These are phyloP conservation scores for Eupithecia tripunctaria DNA, from an alignment of 2,888 invertebrate species.

Conservation along the genomic window DNA sequence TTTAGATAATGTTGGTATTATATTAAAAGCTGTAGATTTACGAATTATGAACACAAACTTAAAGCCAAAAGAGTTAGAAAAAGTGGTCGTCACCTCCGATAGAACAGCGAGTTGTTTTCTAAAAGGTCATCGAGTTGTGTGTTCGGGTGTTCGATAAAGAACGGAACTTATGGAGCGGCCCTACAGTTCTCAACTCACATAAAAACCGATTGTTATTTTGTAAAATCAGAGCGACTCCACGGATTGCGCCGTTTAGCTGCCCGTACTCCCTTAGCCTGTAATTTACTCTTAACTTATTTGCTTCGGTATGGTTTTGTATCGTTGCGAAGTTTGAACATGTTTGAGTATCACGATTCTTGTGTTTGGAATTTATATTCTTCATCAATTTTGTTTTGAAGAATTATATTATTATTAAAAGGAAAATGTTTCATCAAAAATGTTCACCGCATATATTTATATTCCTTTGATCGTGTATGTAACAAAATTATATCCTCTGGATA, in stretches of 20 bases:
- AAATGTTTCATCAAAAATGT: background rate
- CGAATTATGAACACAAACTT: background rate
- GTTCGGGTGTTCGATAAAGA: constrained; percentile 32
- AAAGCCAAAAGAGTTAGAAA: background rate
- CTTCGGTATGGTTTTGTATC: constrained; percentile 16
- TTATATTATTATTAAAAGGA: background rate
- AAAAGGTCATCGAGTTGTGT: constrained; percentile 4
- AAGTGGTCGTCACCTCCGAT: background rate
- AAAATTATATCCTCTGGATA: background rate
- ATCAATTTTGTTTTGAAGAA: background rate
- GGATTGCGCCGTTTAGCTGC: constrained; percentile 21
- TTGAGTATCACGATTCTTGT: background rate
- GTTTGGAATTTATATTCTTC: background rate
- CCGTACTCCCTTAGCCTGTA: constrained; percentile 17
- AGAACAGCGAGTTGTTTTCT: constrained; percentile 1
- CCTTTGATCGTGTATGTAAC: background rate
- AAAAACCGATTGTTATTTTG: constrained; percentile 40
- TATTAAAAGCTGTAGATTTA: background rate
- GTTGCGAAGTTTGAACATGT: constrained; percentile 12
- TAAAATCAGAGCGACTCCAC: constrained; percentile 26
- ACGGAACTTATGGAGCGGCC: constrained; percentile 25
- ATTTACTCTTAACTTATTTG: constrained; percentile 28
- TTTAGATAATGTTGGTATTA: background rate
- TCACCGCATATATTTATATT: no score
- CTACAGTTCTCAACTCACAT: constrained; percentile 28